phyloP scores from a whole-genome alignment of 2,113 vertebrate genomes.

The Salminus brasiliensis region DNA sequence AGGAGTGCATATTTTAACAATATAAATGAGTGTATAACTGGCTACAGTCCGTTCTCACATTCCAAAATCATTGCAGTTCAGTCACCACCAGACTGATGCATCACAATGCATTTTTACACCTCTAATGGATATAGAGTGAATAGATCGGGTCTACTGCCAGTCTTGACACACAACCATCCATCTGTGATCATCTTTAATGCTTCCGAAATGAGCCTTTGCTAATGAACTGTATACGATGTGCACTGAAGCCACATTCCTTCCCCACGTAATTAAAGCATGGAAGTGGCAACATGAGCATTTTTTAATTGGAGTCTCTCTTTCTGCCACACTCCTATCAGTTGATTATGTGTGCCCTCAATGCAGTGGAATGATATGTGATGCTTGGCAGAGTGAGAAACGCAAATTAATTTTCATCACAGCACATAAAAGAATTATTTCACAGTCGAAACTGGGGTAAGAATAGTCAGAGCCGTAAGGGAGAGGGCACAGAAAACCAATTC shows the following conservation, averaged over 20 bases:
- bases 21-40: background rate
- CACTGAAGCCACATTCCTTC: background rate
- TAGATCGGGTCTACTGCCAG: background rate
- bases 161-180: background rate
- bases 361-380: constrained; percentile 7
- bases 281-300: constrained; percentile 22
- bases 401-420: constrained; percentile 20
- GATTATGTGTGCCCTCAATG: background rate
- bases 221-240: constrained; percentile 14
- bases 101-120: background rate
- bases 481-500: background rate
- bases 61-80: background rate
- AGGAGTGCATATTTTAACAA: too few relatives aligned
- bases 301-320: constrained; percentile 26
- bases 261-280: constrained; percentile 29
- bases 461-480: constrained; percentile 2
- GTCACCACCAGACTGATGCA: background rate
- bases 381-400: constrained; percentile 1
- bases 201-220: constrained; percentile 20
- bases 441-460: constrained; percentile 10
- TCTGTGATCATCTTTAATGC: background rate
- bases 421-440: constrained; percentile 23
- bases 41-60: background rate
- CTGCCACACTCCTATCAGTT: background rate
- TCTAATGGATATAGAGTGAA: background rate